Evolutionary conservation across 2,888 invertebrate species (phyloP), one percentile per base, ranked within the genome.

Genomic region (Hoplodrina ambigua): DNA sequence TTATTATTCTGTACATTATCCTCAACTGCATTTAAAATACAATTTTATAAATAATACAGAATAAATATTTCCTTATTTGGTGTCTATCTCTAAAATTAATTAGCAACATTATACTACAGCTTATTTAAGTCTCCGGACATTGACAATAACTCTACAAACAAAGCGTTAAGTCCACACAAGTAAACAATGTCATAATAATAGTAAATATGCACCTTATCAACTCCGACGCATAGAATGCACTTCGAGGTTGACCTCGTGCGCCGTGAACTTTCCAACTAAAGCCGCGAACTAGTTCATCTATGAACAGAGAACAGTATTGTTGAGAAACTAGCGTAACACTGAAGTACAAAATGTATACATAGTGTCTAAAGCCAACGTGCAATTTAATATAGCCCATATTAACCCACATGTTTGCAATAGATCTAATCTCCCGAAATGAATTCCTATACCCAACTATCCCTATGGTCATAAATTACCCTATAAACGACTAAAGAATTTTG

Each of bases 401-500:
- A 44, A 41, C 67, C 72, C 72, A 20, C 41, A 75, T 72, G 57
- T 7, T 49, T 4, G n/a, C n/a, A n/a, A n/a, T n/a, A n/a, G n/a
- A n/a, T n/a, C 17, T 52, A 25, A 78, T 75, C 75, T 72, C 11
- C 0, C 8, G n/a, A 46, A 56, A 49, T 6, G 4, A 46, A 71
- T 54, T 59, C 11, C 11, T 19, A 11, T 30, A 41, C 11, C 3
- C 11, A 33, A 13, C 17, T 11, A 44, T 78, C 72, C 78, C 56
- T 60, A 79, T 78, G 19, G 41, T n/a, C 11, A 74, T 76, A 67
- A 79, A 79, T 79, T 37, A 44, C 25, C 11, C 0, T 8, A 17
- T 13, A 20, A 30, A 56, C 37, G 25, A 30, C 4, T 15, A 20
- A 37, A 49, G 0, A 44, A 10, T 17, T 46, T 54, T 17, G 20